Base-by-base conservation (phyloP, 2,888 invertebrate genomes). In the Metellina segmentata region DNA sequence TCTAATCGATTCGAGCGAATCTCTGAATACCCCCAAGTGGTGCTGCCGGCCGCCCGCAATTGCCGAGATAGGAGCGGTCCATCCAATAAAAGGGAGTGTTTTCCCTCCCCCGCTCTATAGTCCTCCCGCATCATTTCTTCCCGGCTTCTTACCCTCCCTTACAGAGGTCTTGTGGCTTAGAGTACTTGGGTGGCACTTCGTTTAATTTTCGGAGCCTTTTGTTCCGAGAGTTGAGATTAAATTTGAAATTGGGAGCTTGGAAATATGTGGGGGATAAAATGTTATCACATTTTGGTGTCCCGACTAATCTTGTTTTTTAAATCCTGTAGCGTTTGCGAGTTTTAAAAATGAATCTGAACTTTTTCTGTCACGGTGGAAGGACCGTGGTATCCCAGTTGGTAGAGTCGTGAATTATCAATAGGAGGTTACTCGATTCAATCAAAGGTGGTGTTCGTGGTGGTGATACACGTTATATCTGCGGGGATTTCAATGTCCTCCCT, bases 1-100 rank as follows among this genome's bases (percentile, higher is more conserved):
- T 71, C 71, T 82, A 82, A 82, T 82, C 82, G 82, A 82, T 82
- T 51, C 71, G 16, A 6, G 13, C 9, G 71, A 72, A 71, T 53
- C 16, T 61, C 61, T 79, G 53, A 79, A 34, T 79, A 20, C 71
- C 82, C 51, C 71, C 52, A 19, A 70, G 53, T 79, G 61, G 16
- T 79, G 53, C 79, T 53, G 49, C 20, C 61, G 79, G 7, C 79
- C 79, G 16, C 61, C 61, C 53, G 61, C 61, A 19, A 79, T 61
- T 61, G 79, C 53, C 53, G 51, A 34, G 53, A 52, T 34, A 74
- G 53, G 74, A 20, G 71, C 71, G 61, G 13, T 34, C 74, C 75
- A 53, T 85, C 74, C 83, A 82, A 82, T 82, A 82, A 82, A 82
- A 19, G 70, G 82, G 71, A 82, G 71, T 72, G 51, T 51, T 72